Percentiles rank a stretch among this genome's conserved stretches.
Evolutionary conservation across 1,140 invertebrate species (phyloP).

Genomic region (Popillia japonica): DNA sequence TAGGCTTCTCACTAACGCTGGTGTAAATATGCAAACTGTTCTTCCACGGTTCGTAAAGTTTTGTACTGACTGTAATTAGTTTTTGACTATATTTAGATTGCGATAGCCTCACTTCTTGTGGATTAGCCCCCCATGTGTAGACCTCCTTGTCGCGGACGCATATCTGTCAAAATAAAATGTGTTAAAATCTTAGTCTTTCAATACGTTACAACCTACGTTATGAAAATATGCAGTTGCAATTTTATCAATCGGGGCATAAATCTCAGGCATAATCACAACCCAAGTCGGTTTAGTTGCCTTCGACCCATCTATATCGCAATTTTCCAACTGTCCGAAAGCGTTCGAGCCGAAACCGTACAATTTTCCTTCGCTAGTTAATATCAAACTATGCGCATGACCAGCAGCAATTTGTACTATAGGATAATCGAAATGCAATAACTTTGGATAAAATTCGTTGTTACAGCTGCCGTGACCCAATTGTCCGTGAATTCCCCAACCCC

Average conservation of each 20-base stretch:
- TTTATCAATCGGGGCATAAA: conserved; percentile 67
- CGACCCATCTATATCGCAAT: conserved; percentile 63
- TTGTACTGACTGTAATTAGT: conserved; percentile 44
- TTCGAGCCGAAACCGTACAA: conserved; percentile 82
- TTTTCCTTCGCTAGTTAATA: conserved; percentile 70
- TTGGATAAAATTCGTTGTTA: conserved; percentile 71
- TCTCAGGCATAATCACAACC: conserved; percentile 65
- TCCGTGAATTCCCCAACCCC: conserved; percentile 86
- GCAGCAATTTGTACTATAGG: conserved; percentile 67
- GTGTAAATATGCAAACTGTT: conserved; percentile 53
- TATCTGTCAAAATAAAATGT: conserved; percentile 64
- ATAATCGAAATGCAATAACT: conserved; percentile 54
- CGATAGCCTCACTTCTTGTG: conserved; percentile 72
- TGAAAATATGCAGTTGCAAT: conserved; percentile 84
- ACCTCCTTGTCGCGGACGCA: conserved; percentile 75
- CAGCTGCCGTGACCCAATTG: conserved; percentile 81
- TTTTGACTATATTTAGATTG: conserved; percentile 54
- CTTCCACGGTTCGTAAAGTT: conserved; percentile 55
- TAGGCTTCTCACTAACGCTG: conserved; percentile 48
- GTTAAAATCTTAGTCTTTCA: background rate
- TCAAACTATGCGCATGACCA: conserved; percentile 80
- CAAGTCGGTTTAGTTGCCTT: conserved; percentile 70
- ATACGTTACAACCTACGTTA: conserved; percentile 71
- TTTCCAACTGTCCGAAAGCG: conserved; percentile 80
- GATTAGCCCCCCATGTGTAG: conserved; percentile 82